Evolutionary conservation across 2,113 vertebrate species (phyloP).

Genomic region (Rafetus swinhoei): DNA sequence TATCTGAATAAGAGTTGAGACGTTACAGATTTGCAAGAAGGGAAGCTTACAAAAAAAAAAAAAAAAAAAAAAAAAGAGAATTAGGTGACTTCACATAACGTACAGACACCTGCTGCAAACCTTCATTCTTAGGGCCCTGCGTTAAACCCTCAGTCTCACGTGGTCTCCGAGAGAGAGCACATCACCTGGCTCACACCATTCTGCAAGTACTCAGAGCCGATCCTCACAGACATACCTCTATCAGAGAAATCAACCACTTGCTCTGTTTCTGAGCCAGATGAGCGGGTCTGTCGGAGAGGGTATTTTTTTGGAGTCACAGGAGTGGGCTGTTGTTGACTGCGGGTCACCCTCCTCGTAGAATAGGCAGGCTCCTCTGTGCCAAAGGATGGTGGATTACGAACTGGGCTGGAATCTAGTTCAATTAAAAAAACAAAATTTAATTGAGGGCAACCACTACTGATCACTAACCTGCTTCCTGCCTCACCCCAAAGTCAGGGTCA

Average conservation of each 20-base stretch:
- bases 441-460: neutral
- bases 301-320: constrained; percentile 92
- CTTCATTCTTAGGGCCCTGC: neutral
- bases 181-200: neutral
- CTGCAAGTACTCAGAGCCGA: neutral
- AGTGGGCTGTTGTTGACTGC: constrained; percentile 92
- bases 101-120: neutral
- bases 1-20: constrained; percentile 76
- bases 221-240: constrained; percentile 78
- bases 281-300: constrained; percentile 91
- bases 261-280: constrained; percentile 93
- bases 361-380: constrained; percentile 88
- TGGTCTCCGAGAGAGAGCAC: neutral
- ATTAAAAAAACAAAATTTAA: neutral
- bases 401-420: constrained; percentile 85
- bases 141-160: neutral
- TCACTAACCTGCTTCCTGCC: neutral
- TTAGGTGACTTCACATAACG: neutral
- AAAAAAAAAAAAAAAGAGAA: neutral
- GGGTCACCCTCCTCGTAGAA: constrained; percentile 91
- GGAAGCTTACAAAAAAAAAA: constrained; percentile 21
- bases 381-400: constrained; percentile 79
- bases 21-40: constrained; percentile 19
- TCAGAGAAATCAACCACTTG: constrained; percentile 88
- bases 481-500: neutral